Conservation (phyloP, 2,797 vertebrate species). For the Catamblyrhynchus diadema region DNA sequence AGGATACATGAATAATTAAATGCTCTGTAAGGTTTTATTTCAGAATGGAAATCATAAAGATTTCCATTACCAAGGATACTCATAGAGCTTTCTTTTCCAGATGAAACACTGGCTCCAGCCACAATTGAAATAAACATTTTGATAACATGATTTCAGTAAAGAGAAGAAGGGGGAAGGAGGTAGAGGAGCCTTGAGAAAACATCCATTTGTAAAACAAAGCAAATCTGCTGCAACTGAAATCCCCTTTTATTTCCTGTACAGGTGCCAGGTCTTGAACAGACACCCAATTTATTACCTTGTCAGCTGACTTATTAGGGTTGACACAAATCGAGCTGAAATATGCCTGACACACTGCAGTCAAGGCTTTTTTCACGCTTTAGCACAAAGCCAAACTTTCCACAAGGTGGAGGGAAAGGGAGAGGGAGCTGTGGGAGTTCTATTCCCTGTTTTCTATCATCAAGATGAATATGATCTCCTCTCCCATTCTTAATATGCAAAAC, state of each 20-base stretch:
- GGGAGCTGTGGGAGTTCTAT: constrained; percentile 62
- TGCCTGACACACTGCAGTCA: constrained; percentile 64
- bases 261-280: constrained; percentile 75
- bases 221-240: constrained; percentile 70
- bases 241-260: constrained; percentile 75
- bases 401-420: constrained; percentile 47
- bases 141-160: constrained; percentile 62
- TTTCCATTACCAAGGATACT: constrained; percentile 33
- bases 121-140: constrained; percentile 57
- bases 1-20: constrained; percentile 62
- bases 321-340: constrained; percentile 79
- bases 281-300: constrained; percentile 77
- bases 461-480: constrained; percentile 62
- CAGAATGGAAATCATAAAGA: background rate
- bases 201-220: constrained; percentile 68
- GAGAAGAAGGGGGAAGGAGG: background rate
- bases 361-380: constrained; percentile 60
- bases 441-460: constrained; percentile 72
- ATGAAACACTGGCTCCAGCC: constrained; percentile 18
- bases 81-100: background rate
- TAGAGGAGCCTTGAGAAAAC: constrained; percentile 45
- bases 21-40: constrained; percentile 40
- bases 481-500: constrained; percentile 64
- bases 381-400: constrained; percentile 66
- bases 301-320: constrained; percentile 76